Evolutionary conservation across 2,113 vertebrate genomes (phyloP).

Genomic region (Leucopternis melanops): DNA sequence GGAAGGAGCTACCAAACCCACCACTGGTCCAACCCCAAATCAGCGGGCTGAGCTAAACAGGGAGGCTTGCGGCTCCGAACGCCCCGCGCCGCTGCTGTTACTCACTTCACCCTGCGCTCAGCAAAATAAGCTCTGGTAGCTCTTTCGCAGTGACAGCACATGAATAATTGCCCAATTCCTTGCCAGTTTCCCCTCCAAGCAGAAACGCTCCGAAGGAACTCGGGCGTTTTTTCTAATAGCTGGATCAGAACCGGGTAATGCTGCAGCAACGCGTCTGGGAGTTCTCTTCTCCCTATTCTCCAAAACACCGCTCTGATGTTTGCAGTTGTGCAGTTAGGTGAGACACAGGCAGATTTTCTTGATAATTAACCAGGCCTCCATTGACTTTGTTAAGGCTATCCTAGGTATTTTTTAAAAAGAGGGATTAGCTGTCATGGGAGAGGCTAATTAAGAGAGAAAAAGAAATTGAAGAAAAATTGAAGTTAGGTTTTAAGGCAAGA

Average conservation of each 20-base stretch:
- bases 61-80: fast-evolving
- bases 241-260: background rate
- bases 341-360: background rate
- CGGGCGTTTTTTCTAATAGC: background rate
- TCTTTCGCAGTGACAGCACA: background rate
- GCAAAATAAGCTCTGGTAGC: background rate
- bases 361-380: background rate
- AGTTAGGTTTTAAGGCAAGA: background rate
- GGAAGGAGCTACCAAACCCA: background rate
- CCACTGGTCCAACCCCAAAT: background rate
- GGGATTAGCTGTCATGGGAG: background rate
- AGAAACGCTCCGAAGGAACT: background rate
- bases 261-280: background rate
- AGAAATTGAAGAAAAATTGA: background rate
- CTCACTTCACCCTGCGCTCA: background rate
- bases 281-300: background rate
- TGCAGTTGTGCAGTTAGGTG: background rate
- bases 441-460: background rate
- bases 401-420: background rate
- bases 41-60: fast-evolving
- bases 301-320: fast-evolving
- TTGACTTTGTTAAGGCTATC: background rate
- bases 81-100: fast-evolving
- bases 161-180: background rate
- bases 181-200: background rate